Percentiles rank a stretch among this genome's conserved stretches.
Evolutionary conservation across 2,797 vertebrate genomes (phyloP).

Genomic region (Peromyscus melanophrys): DNA sequence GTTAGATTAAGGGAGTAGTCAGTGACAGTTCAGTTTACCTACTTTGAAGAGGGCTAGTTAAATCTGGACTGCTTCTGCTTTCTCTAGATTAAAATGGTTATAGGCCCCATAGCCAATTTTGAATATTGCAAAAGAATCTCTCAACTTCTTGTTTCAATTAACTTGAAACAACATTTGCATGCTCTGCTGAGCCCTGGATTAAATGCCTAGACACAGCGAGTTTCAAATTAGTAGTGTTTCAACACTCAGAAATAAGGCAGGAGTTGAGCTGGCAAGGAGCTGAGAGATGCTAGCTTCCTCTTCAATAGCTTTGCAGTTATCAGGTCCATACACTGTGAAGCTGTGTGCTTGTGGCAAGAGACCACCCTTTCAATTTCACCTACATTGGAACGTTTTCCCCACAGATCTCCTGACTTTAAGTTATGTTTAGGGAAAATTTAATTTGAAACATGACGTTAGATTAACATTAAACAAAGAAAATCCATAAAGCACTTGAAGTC

Average conservation of each 20-base stretch:
- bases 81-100: background rate
- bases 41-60: background rate
- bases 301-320: background rate
- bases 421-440: background rate
- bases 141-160: background rate
- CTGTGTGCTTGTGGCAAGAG: background rate
- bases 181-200: background rate
- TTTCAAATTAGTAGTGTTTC: background rate
- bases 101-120: background rate
- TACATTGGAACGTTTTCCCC: background rate
- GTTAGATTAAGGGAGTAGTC: background rate
- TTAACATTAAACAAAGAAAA: background rate
- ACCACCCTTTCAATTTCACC: background rate
- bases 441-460: background rate
- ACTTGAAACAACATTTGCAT: background rate
- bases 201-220: background rate
- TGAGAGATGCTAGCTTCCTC: background rate
- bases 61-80: background rate
- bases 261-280: rapidly evolving
- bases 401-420: background rate
- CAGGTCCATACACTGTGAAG: background rate
- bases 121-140: background rate
- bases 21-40: background rate
- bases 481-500: background rate
- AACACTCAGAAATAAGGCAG: background rate